Evolutionary conservation across 2,113 vertebrate species (phyloP).

Genomic region (Percina caprodes): DNA sequence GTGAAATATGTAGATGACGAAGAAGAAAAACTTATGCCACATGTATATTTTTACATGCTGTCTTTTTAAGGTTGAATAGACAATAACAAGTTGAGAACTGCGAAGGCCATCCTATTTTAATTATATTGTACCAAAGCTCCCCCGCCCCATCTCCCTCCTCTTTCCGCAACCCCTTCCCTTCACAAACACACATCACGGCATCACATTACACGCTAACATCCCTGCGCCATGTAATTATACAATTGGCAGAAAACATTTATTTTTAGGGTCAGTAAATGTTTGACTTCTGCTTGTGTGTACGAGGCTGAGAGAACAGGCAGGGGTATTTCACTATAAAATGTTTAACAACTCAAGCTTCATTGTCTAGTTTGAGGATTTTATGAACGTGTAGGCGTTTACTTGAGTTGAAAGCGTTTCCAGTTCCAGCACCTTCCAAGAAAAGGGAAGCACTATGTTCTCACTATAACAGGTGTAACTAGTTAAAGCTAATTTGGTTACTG

Average conservation of each 20-base stretch:
- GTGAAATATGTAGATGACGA: slow-evolving; percentile 33
- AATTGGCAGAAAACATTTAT: slow-evolving; percentile 82
- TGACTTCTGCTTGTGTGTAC: slow-evolving; percentile 60
- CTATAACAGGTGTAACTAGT: slow-evolving; percentile 65
- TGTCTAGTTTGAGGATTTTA: slow-evolving; percentile 73
- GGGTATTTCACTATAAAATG: slow-evolving; percentile 75
- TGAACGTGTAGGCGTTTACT: slow-evolving; percentile 62
- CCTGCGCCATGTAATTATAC: slow-evolving; percentile 80
- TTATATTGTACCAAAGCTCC: slow-evolving; percentile 77
- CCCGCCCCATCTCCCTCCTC: slow-evolving; percentile 72
- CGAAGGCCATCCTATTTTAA: slow-evolving; percentile 82
- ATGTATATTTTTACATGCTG: slow-evolving; percentile 68
- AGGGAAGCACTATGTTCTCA: slow-evolving; percentile 37
- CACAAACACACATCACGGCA: slow-evolving; percentile 79
- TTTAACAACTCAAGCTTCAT: slow-evolving; percentile 76
- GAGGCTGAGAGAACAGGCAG: slow-evolving; percentile 53
- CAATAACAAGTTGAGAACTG: slow-evolving; percentile 80
- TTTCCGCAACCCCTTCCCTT: slow-evolving; percentile 81
- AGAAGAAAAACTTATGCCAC: slow-evolving; percentile 44
- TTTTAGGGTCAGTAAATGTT: slow-evolving; percentile 84
- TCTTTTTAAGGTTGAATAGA: slow-evolving; percentile 78
- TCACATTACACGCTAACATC: slow-evolving; percentile 78
- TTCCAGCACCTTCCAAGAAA: slow-evolving; percentile 47
- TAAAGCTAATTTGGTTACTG: slow-evolving; percentile 21
- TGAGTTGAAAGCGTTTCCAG: slow-evolving; percentile 64